These are phyloP conservation scores for Xenopus laevis DNA, from an alignment of 2,113 vertebrate species.

Conservation along the genomic window DNA sequence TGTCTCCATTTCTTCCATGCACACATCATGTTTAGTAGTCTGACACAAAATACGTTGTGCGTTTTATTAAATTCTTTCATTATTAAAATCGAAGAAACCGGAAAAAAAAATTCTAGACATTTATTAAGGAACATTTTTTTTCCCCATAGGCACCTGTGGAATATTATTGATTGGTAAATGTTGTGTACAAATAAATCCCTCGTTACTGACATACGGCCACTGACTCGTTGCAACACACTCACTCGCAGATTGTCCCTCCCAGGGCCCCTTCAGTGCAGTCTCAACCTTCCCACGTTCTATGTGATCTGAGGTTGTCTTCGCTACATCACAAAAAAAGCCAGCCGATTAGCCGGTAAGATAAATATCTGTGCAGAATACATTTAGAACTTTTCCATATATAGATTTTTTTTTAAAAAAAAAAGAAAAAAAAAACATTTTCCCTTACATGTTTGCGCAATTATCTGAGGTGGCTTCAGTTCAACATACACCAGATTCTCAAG, in stretches of 20 bases:
- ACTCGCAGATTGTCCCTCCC: background rate
- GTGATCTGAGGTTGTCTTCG: too few relatives aligned
- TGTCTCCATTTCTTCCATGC: too few relatives aligned
- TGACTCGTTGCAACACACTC: background rate
- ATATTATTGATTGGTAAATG: slow-evolving; percentile 4
- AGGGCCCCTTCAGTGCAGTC: background rate
- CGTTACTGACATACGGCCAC: background rate
- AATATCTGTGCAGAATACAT: background rate
- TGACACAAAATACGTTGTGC: background rate
- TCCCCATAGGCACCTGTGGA: slow-evolving; percentile 1
- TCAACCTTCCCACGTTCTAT: too few relatives aligned
- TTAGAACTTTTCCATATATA: background rate
- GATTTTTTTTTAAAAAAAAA: too few relatives aligned
- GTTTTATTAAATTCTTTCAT: background rate
- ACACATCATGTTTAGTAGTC: too few relatives aligned
- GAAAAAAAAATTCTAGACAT: background rate
- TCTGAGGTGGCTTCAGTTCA: background rate
- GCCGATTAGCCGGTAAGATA: background rate
- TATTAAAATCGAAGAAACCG: background rate
- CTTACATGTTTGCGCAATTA: background rate
- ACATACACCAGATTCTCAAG: background rate
- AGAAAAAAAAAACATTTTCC: background rate
- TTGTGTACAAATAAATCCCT: background rate
- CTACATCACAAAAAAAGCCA: too few relatives aligned
- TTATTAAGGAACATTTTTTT: slow-evolving; percentile 1